phyloP scores from a whole-genome alignment of 1,140 invertebrate species.

The Drosophila simulans region DNA sequence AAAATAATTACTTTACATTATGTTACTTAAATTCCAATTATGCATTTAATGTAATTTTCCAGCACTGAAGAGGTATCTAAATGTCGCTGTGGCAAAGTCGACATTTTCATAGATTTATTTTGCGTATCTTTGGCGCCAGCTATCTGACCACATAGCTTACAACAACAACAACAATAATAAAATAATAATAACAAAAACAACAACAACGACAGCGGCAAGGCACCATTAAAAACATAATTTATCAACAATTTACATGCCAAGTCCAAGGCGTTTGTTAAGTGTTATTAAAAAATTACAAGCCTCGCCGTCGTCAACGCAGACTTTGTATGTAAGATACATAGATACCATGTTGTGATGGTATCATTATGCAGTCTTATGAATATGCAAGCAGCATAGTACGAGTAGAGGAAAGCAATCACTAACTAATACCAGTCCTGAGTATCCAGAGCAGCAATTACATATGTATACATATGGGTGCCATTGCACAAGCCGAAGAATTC shows the following conservation, averaged over 20 bases:
- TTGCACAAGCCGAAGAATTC: slow-evolving; percentile 14
- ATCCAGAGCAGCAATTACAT: slow-evolving; percentile 12
- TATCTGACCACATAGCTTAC: slow-evolving; percentile 25
- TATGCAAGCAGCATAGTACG: slow-evolving; percentile 42
- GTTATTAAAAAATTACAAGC: slow-evolving; percentile 75
- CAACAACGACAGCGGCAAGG: slow-evolving; percentile 14
- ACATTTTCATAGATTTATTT: slow-evolving; percentile 15
- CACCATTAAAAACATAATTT: slow-evolving; percentile 71
- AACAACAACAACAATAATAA: slow-evolving; percentile 20
- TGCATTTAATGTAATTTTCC: too few relatives aligned
- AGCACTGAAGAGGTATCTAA: slow-evolving; percentile 7
- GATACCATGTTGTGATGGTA: not conserved
- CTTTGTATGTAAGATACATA: not conserved
- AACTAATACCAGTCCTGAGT: slow-evolving; percentile 36
- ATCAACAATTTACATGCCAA: slow-evolving; percentile 78
- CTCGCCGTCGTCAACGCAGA: slow-evolving; percentile 20
- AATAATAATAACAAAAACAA: slow-evolving; percentile 26
- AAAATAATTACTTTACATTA: not conserved
- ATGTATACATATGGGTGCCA: not conserved
- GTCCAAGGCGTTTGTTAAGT: slow-evolving; percentile 78
- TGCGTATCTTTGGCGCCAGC: slow-evolving; percentile 55
- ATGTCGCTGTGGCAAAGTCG: not conserved
- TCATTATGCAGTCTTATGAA: slow-evolving; percentile 52
- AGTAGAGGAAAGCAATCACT: slow-evolving; percentile 50
- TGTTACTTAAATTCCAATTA: too few relatives aligned